Conservation (phyloP, 2,113 vertebrate genomes). For the Carassius gibelio region DNA sequence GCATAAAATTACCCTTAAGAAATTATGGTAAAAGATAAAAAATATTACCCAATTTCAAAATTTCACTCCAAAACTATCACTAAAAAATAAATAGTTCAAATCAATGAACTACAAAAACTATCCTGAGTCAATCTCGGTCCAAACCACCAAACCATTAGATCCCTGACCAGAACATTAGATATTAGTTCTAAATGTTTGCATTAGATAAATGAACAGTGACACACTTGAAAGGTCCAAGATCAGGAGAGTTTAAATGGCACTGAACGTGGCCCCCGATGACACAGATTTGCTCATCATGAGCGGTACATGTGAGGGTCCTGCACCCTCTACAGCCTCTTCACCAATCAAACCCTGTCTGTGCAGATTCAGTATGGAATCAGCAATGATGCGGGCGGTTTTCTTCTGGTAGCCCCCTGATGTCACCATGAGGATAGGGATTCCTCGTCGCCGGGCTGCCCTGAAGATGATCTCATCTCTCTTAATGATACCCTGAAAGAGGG, state of each 20-base stretch:
- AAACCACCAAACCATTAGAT: not conserved
- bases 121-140: not conserved
- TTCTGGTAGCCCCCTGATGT: conserved; percentile 95
- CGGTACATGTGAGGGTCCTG: conserved; percentile 64
- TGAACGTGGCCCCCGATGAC: conserved; percentile 57
- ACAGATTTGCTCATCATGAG: conserved; percentile 64
- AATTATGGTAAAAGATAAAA: not conserved
- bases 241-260: conserved; percentile 57
- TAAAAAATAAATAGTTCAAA: conserved; percentile 20
- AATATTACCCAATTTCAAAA: not conserved
- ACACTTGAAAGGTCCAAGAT: not conserved
- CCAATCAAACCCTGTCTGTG: conserved; percentile 81
- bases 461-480: conserved; percentile 91
- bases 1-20: conserved; percentile 4
- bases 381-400: conserved; percentile 91
- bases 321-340: conserved; percentile 53
- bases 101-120: not conserved
- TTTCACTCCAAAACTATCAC: not conserved
- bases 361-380: conserved; percentile 94
- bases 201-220: not conserved
- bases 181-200: conserved; percentile 19
- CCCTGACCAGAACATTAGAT: not conserved
- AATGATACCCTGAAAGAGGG: conserved; percentile 82
- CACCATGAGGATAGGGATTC: conserved; percentile 92
- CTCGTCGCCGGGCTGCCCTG: conserved; percentile 74